Conservation (phyloP, 2,888 invertebrate species). For the Rhimphoctona megacephalus region DNA sequence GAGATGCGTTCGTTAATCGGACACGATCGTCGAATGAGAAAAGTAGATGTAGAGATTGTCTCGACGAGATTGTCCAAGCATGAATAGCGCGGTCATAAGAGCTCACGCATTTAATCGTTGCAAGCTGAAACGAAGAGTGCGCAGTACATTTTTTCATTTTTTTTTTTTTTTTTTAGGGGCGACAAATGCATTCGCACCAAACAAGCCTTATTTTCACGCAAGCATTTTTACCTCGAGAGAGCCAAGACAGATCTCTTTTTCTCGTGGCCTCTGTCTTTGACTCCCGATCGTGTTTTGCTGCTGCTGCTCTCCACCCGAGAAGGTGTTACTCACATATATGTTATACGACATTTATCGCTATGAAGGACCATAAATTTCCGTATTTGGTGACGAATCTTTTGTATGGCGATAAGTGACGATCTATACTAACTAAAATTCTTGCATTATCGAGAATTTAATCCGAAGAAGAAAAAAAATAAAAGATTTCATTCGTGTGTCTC, state of each 20-base stretch:
- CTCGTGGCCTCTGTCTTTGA: not conserved
- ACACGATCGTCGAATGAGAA: conserved; percentile 30
- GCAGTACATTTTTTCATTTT: not conserved
- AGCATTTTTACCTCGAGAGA: conserved; percentile 19
- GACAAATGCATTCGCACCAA: conserved; percentile 4
- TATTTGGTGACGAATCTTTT: conserved; percentile 61
- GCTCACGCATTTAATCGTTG: conserved; percentile 6
- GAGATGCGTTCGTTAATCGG: conserved; percentile 50
- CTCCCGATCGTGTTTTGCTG: conserved; percentile 36
- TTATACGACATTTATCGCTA: conserved; percentile 39
- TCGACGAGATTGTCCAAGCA: conserved; percentile 37
- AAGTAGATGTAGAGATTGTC: conserved; percentile 49
- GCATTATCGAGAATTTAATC: conserved; percentile 48
- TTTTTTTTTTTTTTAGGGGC: conserved; percentile 12
- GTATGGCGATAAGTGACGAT: conserved; percentile 32
- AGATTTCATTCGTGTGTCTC: not conserved
- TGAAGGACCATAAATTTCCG: conserved; percentile 60
- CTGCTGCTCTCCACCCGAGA: not conserved
- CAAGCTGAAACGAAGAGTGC: conserved; percentile 22
- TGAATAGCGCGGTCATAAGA: not conserved
- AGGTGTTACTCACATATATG: conserved; percentile 20
- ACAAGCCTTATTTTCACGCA: conserved; percentile 36
- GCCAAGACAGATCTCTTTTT: conserved; percentile 40
- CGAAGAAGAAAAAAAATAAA: conserved; percentile 5
- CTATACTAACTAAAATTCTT: conserved; percentile 17